These are phyloP conservation scores for Stichodactyla mertensii DNA, from an alignment of 64 coral and sea anemone genomes.

Conservation along the genomic window DNA sequence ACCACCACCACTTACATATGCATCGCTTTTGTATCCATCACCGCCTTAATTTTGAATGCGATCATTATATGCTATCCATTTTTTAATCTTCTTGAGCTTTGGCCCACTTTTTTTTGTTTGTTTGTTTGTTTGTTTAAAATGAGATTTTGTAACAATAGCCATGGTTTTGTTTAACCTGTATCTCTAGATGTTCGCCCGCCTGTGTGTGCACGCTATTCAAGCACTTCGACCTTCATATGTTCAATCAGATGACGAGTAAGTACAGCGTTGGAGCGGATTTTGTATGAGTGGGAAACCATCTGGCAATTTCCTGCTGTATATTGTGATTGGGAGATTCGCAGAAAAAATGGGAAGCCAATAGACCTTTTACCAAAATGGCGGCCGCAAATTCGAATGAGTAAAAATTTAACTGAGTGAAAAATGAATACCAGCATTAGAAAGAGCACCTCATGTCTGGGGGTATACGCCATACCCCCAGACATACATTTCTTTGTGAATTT, in stretches of 20 bases:
- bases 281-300: no score
- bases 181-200: slow-evolving; percentile 69
- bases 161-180: neutral
- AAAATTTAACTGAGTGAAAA: no score
- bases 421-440: no score
- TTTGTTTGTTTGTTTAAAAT: neutral
- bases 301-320: no score
- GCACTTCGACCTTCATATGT: slow-evolving; percentile 72
- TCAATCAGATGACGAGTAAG: slow-evolving; percentile 48
- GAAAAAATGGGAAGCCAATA: no score
- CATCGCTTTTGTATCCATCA: neutral
- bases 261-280: neutral
- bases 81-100: neutral
- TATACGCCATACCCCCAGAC: no score
- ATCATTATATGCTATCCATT: neutral
- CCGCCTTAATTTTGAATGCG: neutral
- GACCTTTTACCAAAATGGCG: no score
- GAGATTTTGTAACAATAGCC: neutral
- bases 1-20: neutral
- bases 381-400: no score
- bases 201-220: slow-evolving; percentile 83
- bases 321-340: no score
- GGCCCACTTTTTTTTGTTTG: neutral
- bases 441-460: no score
- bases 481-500: no score